Conservation (phyloP, 1,140 invertebrate genomes). For the Heliconius himera region DNA sequence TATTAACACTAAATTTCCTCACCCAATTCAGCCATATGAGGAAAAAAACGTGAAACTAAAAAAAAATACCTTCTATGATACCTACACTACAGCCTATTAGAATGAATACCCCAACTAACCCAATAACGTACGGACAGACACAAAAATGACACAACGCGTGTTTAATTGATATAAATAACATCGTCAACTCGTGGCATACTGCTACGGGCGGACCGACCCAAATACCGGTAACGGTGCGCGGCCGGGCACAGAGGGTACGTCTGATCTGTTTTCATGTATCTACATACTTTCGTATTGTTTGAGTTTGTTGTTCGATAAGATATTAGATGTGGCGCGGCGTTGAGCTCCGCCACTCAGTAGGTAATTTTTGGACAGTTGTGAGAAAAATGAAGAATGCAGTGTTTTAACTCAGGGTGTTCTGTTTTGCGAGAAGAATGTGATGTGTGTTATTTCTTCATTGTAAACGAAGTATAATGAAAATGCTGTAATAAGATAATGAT, state of each 20-base stretch:
- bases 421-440: too few relatives aligned
- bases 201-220: conserved; percentile 38
- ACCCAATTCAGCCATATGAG: background rate
- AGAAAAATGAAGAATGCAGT: too few relatives aligned
- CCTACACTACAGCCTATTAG: background rate
- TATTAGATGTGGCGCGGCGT: too few relatives aligned
- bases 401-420: too few relatives aligned
- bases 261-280: conserved; percentile 21
- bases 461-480: too few relatives aligned
- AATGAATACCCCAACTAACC: background rate
- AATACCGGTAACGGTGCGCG: conserved; percentile 37
- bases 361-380: too few relatives aligned
- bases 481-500: too few relatives aligned
- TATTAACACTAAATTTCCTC: background rate
- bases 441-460: too few relatives aligned
- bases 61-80: background rate
- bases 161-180: conserved; percentile 46
- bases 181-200: conserved; percentile 40
- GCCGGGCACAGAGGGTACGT: conserved; percentile 32
- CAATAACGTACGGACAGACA: conserved; percentile 27
- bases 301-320: too few relatives aligned
- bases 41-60: background rate
- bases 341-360: too few relatives aligned
- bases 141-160: conserved; percentile 38
- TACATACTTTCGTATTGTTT: background rate